Base-by-base conservation (phyloP, 2,888 invertebrate species). In the Metacarcinus magister region DNA sequence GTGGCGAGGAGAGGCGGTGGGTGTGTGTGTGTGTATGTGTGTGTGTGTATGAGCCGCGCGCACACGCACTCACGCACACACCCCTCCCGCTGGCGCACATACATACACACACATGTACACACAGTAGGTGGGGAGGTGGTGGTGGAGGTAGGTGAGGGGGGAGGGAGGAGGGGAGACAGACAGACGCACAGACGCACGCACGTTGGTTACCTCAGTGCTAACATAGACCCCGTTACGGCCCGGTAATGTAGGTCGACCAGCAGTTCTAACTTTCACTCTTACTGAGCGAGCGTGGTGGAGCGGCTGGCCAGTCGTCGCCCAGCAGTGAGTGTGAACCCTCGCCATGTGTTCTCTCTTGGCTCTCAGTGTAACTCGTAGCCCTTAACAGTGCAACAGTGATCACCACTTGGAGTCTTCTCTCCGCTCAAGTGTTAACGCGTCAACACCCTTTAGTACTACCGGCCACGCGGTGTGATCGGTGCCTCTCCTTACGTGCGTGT, bases 191-290 rank as follows among this genome's bases (percentile, higher is more conserved):
- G 43, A 60, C 67, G 39, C 95, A 90, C 91, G 87, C 87, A 90
- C 89, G 23, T 28, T 89, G 75, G 94, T 96, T 96, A 96, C 96
- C 96, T 96, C 96, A 96, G 95, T 95, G 94, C 96, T 94, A 96
- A 95, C 95, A 96, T 94, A 95, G 96, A 96, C 96, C 96, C 96
- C 96, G 95, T 95, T 95, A 95, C 95, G 94, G 92, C 48, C 60
- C 87, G 93, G 60, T 94, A 93, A 96, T 94, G 95, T 96, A 96
- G 96, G 96, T 94, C 96, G 95, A 75, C 90, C 82, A 92, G 92
- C 87, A 94, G 91, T 87, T 96, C 94, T 92, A 95, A 96, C 96
- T 96, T 96, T 96, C 96, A 96, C 96, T 96, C 96, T 96, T 96
- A 95, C 95, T 95, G 94, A 87, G 91, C 60, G 43, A 91, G 92